Percentiles rank a stretch among this genome's conserved stretches.
phyloP scores from a whole-genome alignment of 2,113 vertebrate genomes.

The Phylloscopus trochiloides region DNA sequence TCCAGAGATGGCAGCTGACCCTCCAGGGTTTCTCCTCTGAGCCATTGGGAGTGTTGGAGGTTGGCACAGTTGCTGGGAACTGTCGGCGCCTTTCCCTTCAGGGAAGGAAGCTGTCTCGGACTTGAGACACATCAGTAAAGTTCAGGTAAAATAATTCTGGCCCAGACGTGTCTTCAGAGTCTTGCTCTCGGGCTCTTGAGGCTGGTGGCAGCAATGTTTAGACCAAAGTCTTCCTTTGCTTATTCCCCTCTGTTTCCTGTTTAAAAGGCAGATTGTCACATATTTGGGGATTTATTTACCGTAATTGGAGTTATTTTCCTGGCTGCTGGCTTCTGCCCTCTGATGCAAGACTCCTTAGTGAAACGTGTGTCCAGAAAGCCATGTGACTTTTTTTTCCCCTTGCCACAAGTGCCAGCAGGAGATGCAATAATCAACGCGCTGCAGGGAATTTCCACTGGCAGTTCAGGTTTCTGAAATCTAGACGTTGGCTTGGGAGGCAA shows the following conservation, averaged over 20 bases:
- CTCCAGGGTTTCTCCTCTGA: neutral
- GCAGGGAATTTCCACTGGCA: slow-evolving; percentile 76
- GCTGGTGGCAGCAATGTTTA: slow-evolving; percentile 69
- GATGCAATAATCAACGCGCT: slow-evolving; percentile 67
- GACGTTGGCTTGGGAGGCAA: slow-evolving; percentile 69
- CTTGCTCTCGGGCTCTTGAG: slow-evolving; percentile 60
- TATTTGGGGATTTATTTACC: slow-evolving; percentile 76
- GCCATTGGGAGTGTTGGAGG: neutral
- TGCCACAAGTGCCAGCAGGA: slow-evolving; percentile 76
- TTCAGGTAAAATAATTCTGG: slow-evolving; percentile 66
- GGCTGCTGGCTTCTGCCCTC: slow-evolving; percentile 66
- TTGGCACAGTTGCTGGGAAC: slow-evolving; percentile 40
- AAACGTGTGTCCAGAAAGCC: slow-evolving; percentile 69
- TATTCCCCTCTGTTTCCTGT: slow-evolving; percentile 72
- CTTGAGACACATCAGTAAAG: slow-evolving; percentile 46
- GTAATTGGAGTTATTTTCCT: slow-evolving; percentile 73
- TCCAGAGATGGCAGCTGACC: neutral
- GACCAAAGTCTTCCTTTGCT: slow-evolving; percentile 68
- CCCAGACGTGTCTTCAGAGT: slow-evolving; percentile 56
- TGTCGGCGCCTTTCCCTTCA: slow-evolving; percentile 8
- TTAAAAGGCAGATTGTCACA: slow-evolving; percentile 72
- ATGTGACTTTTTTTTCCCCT: slow-evolving; percentile 66
- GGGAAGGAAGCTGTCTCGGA: slow-evolving; percentile 63
- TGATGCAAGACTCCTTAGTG: slow-evolving; percentile 45
- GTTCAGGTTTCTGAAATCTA: slow-evolving; percentile 75